A percentile compares a stretch with the other conserved stretches of the same genome.
phyloP scores from a whole-genome alignment of 2,797 vertebrate genomes.

The Galaxias olidus region DNA sequence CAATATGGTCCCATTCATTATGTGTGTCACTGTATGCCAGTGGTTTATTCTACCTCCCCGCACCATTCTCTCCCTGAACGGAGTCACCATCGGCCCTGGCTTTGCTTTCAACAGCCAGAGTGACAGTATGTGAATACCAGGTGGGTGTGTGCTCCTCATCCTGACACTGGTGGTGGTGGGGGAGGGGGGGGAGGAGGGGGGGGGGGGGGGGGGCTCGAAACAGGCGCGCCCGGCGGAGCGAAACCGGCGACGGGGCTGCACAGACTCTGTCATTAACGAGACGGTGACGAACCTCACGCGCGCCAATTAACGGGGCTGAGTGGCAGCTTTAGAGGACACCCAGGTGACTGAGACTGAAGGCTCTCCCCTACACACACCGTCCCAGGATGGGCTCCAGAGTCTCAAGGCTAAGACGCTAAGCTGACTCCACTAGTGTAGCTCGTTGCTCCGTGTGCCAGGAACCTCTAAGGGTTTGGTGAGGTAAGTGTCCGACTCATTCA shows the following conservation, averaged over 20 bases:
- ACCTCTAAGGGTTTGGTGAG: no score
- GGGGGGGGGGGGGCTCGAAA: conserved; percentile 67
- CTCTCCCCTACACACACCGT: neutral
- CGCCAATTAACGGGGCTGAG: conserved; percentile 75
- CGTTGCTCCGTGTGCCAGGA: no score
- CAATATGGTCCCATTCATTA: no score
- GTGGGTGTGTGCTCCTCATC: conserved; percentile 54
- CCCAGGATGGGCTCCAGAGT: no score
- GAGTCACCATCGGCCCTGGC: conserved; percentile 74
- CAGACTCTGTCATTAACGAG: conserved; percentile 77
- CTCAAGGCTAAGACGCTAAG: neutral
- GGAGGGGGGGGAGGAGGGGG: conserved; percentile 63
- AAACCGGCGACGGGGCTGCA: conserved; percentile 63
- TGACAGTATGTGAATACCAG: conserved; percentile 70
- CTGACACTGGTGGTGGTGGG: conserved; percentile 73
- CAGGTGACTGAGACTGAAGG: neutral
- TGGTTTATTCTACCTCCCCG: conserved; percentile 40
- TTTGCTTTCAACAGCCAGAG: conserved; percentile 78
- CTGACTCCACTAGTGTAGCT: neutral
- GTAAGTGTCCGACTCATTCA: no score
- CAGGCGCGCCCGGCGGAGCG: conserved; percentile 75
- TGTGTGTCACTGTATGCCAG: no score
- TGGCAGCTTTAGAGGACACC: conserved; percentile 49
- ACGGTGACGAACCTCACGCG: conserved; percentile 71
- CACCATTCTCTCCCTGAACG: conserved; percentile 72